phyloP scores from a whole-genome alignment of 2,797 vertebrate genomes.

The Diglossa cyanea region DNA sequence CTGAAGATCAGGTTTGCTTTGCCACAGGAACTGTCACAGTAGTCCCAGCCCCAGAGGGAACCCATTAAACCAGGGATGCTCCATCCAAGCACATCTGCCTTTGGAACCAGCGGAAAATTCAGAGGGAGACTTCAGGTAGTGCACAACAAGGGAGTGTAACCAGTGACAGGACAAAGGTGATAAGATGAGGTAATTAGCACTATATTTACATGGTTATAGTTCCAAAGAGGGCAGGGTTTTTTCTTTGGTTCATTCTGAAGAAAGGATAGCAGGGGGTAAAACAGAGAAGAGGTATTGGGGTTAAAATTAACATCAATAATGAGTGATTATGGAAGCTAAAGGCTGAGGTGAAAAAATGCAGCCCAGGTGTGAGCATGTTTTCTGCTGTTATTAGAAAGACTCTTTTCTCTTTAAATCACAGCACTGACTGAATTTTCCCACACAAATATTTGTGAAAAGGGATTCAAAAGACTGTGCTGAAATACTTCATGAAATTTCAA shows the following conservation, averaged over 20 bases:
- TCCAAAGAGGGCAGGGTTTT: neutral
- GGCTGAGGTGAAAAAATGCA: slow-evolving; percentile 10
- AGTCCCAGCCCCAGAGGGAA: neutral
- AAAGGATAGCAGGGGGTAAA: neutral
- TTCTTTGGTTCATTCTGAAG: neutral
- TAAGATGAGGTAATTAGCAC: neutral
- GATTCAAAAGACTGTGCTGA: neutral
- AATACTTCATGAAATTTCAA: neutral
- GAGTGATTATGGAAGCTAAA: slow-evolving; percentile 8
- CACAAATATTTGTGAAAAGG: neutral
- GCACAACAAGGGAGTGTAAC: neutral
- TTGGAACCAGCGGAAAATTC: neutral
- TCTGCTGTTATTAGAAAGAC: neutral
- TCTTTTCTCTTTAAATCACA: neutral
- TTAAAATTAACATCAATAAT: neutral
- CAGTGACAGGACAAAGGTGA: neutral
- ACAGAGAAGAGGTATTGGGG: neutral
- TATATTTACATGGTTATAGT: neutral
- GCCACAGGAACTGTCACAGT: neutral
- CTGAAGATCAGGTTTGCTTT: neutral
- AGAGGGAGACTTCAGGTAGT: neutral
- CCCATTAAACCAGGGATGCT: neutral
- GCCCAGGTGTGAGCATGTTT: slow-evolving; percentile 22
- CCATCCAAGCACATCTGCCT: neutral
- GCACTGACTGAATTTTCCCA: neutral